phyloP scores from a whole-genome alignment of 2,888 invertebrate species.

The Pollenia griseotomentosa region DNA sequence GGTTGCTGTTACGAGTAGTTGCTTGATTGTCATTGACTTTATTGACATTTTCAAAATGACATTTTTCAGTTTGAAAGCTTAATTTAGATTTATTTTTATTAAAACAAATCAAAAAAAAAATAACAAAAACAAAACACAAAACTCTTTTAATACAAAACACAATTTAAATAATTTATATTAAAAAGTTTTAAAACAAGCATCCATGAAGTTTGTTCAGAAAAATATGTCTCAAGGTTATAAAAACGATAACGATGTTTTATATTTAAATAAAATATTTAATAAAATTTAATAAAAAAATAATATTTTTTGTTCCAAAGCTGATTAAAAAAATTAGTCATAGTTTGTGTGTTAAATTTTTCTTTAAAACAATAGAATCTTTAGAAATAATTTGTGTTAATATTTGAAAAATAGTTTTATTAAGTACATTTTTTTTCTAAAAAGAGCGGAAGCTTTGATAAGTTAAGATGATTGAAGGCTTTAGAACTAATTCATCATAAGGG shows the following conservation, averaged over 20 bases:
- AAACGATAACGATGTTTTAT: constrained; percentile 34
- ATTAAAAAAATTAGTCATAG: constrained; percentile 44
- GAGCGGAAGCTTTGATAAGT: constrained; percentile 54
- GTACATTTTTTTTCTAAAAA: neutral
- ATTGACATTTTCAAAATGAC: constrained; percentile 69
- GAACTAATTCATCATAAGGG: neutral
- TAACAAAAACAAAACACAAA: constrained; percentile 33
- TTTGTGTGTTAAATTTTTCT: neutral
- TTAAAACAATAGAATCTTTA: constrained; percentile 18
- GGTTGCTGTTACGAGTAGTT: constrained; percentile 1
- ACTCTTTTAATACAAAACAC: constrained; percentile 23
- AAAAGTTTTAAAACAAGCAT: constrained; percentile 30
- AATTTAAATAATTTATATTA: constrained; percentile 19
- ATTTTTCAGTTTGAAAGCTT: constrained; percentile 36
- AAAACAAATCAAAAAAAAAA: constrained; percentile 15
- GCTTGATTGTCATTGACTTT: constrained; percentile 59
- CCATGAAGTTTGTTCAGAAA: neutral
- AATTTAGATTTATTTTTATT: constrained; percentile 54
- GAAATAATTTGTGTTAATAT: constrained; percentile 31
- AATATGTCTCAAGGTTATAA: constrained; percentile 63
- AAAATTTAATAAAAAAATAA: constrained; percentile 33
- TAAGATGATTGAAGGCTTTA: constrained; percentile 5
- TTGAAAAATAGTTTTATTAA: constrained; percentile 3
- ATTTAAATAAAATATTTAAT: constrained; percentile 39
- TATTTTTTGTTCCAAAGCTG: constrained; percentile 21